Conservation (phyloP, 1,140 invertebrate species). For the Triops longicaudatus region DNA sequence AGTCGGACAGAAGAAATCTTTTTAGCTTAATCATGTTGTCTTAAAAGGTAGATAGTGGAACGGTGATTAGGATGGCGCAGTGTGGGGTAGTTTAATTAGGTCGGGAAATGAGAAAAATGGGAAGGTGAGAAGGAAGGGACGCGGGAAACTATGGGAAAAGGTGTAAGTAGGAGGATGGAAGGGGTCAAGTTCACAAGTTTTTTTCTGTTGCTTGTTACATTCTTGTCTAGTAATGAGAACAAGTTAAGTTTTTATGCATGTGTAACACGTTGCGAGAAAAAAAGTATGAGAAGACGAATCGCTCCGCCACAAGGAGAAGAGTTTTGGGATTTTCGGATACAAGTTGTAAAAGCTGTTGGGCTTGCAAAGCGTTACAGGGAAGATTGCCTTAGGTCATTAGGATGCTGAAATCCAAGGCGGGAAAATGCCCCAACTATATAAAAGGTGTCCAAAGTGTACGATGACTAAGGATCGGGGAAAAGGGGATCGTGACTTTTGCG, state of each 20-base stretch:
- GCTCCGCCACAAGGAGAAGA: neutral
- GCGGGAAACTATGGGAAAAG: no score
- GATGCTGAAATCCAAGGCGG: neutral
- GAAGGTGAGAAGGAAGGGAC: neutral
- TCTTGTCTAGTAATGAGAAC: neutral
- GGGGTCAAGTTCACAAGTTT: neutral
- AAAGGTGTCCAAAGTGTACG: neutral
- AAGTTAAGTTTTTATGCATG: neutral
- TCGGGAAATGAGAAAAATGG: neutral
- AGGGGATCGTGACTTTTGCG: conserved; percentile 4
- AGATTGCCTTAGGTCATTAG: neutral
- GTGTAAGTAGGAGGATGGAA: neutral
- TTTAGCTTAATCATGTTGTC: neutral
- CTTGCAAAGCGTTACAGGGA: neutral
- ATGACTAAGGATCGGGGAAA: neutral
- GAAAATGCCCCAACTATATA: neutral
- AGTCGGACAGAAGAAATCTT: neutral
- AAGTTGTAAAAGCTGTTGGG: neutral
- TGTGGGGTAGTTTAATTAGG: neutral
- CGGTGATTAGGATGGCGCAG: neutral
- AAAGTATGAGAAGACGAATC: neutral
- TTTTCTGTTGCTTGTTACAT: no score
- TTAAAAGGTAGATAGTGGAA: neutral
- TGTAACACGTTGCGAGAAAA: neutral
- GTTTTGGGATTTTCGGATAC: neutral